Conservation (phyloP, 1,140 invertebrate genomes). For the Drosophila punjabiensis region DNA sequence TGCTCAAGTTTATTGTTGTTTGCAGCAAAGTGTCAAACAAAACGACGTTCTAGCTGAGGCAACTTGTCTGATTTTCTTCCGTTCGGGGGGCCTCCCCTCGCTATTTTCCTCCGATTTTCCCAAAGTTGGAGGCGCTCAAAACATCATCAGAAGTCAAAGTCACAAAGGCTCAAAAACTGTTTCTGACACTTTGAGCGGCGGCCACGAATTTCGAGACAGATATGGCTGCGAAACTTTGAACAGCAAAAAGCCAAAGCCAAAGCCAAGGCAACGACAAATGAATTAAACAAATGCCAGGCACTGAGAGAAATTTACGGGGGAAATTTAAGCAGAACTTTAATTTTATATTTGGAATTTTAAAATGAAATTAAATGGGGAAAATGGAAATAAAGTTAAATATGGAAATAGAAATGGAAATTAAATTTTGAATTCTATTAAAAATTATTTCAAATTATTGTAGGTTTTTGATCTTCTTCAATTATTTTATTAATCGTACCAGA, state of each 20-base stretch:
- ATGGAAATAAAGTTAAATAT: not conserved
- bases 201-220: constrained; percentile 53
- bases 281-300: constrained; percentile 47
- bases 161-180: constrained; percentile 51
- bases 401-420: not conserved
- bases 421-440: not conserved
- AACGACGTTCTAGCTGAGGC: constrained; percentile 33
- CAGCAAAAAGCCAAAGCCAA: constrained; percentile 41
- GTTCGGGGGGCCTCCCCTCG: not conserved
- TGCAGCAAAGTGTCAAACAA: constrained; percentile 53
- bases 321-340: not conserved
- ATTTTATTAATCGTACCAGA: not conserved
- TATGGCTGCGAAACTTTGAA: constrained; percentile 43
- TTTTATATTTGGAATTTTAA: not conserved
- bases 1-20: constrained; percentile 42
- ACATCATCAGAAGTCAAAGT: constrained; percentile 55
- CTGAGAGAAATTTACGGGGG: not conserved
- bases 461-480: not conserved
- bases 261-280: constrained; percentile 53
- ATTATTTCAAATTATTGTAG: not conserved
- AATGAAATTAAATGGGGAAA: not conserved
- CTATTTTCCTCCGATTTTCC: not conserved
- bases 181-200: constrained; percentile 55
- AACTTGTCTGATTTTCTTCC: constrained; percentile 37
- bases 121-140: constrained; percentile 36